A percentile compares a stretch with the other conserved stretches of the same genome.
phyloP scores from a whole-genome alignment of 2,888 invertebrate genomes.

The Serripes groenlandicus region DNA sequence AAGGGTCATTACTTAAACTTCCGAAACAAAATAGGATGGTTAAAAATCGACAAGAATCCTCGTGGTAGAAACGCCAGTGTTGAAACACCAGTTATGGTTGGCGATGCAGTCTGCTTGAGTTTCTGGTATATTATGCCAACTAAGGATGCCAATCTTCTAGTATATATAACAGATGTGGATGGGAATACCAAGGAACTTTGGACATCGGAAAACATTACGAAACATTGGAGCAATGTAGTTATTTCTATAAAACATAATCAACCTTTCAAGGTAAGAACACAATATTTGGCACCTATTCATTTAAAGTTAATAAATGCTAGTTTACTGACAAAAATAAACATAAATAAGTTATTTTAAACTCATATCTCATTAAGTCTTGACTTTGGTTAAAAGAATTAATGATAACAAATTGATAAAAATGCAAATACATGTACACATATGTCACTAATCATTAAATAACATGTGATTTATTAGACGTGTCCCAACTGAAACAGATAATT shows the following conservation, averaged over 20 bases:
- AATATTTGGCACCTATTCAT: background rate
- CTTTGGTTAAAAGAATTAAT: no score
- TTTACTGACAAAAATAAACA: no score
- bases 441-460: no score
- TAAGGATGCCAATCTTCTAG: constrained; percentile 40
- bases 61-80: constrained; percentile 21
- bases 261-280: background rate
- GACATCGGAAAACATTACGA: background rate
- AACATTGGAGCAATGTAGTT: background rate
- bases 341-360: no score
- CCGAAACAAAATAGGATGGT: constrained; percentile 2
- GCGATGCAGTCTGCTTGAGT: constrained; percentile 29
- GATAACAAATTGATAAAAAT: no score
- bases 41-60: constrained; percentile 2
- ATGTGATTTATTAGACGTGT: no score
- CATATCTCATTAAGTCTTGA: no score
- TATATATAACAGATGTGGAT: constrained; percentile 20
- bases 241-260: background rate
- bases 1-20: constrained; percentile 49
- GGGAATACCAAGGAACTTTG: background rate
- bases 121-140: constrained; percentile 56
- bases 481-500: no score
- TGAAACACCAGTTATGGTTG: constrained; percentile 38
- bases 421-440: no score
- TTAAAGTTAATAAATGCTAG: no score